Evolutionary conservation across 2,888 invertebrate genomes (phyloP).

Genomic region (Rhopalosiphum nymphaeae): DNA sequence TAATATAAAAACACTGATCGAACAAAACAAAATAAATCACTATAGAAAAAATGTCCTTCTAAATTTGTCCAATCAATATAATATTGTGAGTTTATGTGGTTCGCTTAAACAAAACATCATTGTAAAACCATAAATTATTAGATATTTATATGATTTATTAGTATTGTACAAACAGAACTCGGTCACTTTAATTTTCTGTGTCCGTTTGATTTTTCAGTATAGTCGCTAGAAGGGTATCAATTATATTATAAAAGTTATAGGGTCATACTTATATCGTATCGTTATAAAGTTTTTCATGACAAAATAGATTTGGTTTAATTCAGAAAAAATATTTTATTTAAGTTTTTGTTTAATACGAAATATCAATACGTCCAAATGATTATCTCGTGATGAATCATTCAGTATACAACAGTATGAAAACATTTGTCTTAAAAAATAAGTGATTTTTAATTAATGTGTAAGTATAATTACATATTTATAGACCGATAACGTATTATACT

Average conservation of each 20-base stretch:
- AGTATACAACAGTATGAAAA: background rate
- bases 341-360: background rate
- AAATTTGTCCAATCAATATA: background rate
- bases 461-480: background rate
- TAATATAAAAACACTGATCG: background rate
- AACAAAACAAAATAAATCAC: background rate
- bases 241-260: background rate
- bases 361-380: background rate
- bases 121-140: background rate
- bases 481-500: background rate
- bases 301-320: background rate
- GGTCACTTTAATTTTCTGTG: background rate
- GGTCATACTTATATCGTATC: background rate
- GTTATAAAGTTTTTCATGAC: background rate
- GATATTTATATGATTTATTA: background rate
- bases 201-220: background rate
- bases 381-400: background rate
- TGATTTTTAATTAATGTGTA: background rate
- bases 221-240: background rate
- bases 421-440: background rate
- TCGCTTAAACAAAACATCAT: background rate
- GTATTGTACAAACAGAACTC: background rate
- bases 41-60: background rate
- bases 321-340: background rate
- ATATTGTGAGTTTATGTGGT: background rate